Evolutionary conservation across 2,888 invertebrate species (phyloP), one percentile per base, ranked within the genome.

Genomic region (Lithodes maja): DNA sequence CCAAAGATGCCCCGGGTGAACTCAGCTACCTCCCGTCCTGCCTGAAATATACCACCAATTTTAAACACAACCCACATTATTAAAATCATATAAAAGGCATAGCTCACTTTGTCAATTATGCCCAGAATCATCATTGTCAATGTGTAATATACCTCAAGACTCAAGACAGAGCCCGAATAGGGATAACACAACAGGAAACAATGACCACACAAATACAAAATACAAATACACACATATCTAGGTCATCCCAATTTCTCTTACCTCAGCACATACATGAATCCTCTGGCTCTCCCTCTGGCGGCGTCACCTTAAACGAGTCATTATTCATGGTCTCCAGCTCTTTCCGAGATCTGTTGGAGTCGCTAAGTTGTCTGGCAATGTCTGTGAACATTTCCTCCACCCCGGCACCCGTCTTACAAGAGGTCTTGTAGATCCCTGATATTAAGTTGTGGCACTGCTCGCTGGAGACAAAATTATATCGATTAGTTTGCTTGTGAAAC

Each of bases 401-500:
- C 3, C 98, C 98, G 93, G 96, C 96, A 1, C 97, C 97, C 83
- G 96, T 96, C 94, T 97, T 97, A 93, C 98, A 98, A 2, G 98
- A 98, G 33, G 97, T 97, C 94, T 97, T 97, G 93, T 97, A 98
- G 82, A 96, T 97, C 85, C 96, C 97, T 93, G 97, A 97, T 92
- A 98, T 96, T 85, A 98, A 95, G 93, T 97, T 97, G 94, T 98
- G 98, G 93, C 98, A 98, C 94, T 98, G 98, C 94, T 97, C 97
- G 94, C 97, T 97, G 94, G 85, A 33, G 33, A 33, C 33, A 33
- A 33, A 33, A 33, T 33, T 33, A 33, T 33, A 33, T 33, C 33
- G 33, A 33, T 33, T 33, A 33, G 33, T 33, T 33, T 33, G 33
- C 33, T 33, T 33, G 33, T 33, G 33, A 33, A 33, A 33, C 33